Evolutionary conservation across 2,888 invertebrate species (phyloP).

Genomic region (Hoplodrina ambigua): DNA sequence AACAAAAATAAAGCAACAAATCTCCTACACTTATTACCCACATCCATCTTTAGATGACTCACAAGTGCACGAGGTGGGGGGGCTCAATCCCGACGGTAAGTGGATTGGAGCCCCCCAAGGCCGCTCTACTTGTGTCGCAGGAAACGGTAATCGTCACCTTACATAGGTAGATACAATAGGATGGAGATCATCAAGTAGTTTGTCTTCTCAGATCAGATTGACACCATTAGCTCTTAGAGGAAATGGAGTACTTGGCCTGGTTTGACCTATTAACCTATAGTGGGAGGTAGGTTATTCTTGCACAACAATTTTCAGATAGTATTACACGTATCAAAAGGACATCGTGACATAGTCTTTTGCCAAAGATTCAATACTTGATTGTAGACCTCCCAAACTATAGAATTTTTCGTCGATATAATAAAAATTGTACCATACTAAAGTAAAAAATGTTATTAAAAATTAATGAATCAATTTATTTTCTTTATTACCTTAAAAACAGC

Average conservation of each 20-base stretch:
- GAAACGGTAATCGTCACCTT: conserved; percentile 48
- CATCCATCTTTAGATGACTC: conserved; percentile 38
- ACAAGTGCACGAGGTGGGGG: conserved; percentile 44
- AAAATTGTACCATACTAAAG: too few relatives aligned
- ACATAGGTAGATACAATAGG: conserved; percentile 33
- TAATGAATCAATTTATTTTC: too few relatives aligned
- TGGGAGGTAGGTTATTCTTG: background rate
- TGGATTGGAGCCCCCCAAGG: conserved; percentile 48
- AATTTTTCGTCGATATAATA: too few relatives aligned
- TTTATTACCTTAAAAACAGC: too few relatives aligned
- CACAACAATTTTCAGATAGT: background rate
- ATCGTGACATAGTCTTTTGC: too few relatives aligned
- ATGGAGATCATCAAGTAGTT: conserved; percentile 47
- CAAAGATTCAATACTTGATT: too few relatives aligned
- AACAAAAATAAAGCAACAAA: conserved; percentile 36
- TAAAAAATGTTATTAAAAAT: too few relatives aligned
- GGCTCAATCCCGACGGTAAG: conserved; percentile 29
- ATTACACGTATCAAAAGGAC: too few relatives aligned
- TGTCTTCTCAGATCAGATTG: conserved; percentile 32
- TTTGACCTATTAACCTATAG: conserved; percentile 17
- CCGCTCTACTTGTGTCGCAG: conserved; percentile 47
- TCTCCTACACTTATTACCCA: conserved; percentile 12
- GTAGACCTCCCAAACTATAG: too few relatives aligned
- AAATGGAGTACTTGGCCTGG: conserved; percentile 9
- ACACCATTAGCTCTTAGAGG: conserved; percentile 10